Conservation (phyloP, 2,797 vertebrate genomes). For the Epinephelus malabaricus region DNA sequence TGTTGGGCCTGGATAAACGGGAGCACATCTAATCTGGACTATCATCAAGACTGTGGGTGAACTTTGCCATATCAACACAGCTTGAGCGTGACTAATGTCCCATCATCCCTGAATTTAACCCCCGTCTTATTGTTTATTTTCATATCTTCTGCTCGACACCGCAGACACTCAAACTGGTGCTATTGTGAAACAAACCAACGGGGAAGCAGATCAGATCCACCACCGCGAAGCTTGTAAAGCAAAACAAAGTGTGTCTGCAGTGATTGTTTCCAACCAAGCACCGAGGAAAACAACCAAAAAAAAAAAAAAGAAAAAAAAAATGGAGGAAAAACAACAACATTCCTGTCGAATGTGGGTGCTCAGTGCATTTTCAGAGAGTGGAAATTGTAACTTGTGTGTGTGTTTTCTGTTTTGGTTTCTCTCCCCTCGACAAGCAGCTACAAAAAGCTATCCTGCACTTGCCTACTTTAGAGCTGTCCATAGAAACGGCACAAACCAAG, state of each 20-base stretch:
- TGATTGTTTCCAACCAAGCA: slow-evolving; percentile 51
- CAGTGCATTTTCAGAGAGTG: slow-evolving; percentile 66
- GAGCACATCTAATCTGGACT: slow-evolving; percentile 59
- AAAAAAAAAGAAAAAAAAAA: not conserved
- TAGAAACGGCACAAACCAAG: slow-evolving; percentile 76
- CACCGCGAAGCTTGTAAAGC: slow-evolving; percentile 60
- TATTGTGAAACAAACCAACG: slow-evolving; percentile 71
- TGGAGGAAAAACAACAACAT: slow-evolving; percentile 52
- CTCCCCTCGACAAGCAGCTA: slow-evolving; percentile 80
- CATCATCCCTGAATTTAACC: slow-evolving; percentile 24
- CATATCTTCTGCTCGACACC: slow-evolving; percentile 58
- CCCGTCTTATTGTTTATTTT: slow-evolving; percentile 26
- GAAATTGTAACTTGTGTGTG: slow-evolving; percentile 61
- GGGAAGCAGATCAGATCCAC: slow-evolving; percentile 58
- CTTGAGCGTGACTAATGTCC: slow-evolving; percentile 35
- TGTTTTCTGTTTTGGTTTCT: slow-evolving; percentile 53
- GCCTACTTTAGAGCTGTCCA: slow-evolving; percentile 78
- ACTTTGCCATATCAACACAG: slow-evolving; percentile 72
- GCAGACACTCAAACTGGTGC: slow-evolving; percentile 79
- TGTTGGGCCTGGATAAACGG: slow-evolving; percentile 47
- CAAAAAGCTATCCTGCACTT: slow-evolving; percentile 81
- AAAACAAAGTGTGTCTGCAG: slow-evolving; percentile 49
- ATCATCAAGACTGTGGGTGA: slow-evolving; percentile 56
- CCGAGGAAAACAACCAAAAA: slow-evolving; percentile 47
- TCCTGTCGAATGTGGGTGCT: slow-evolving; percentile 73